Base-by-base conservation (phyloP, 1,140 invertebrate species). In the Drosophila melanica region DNA sequence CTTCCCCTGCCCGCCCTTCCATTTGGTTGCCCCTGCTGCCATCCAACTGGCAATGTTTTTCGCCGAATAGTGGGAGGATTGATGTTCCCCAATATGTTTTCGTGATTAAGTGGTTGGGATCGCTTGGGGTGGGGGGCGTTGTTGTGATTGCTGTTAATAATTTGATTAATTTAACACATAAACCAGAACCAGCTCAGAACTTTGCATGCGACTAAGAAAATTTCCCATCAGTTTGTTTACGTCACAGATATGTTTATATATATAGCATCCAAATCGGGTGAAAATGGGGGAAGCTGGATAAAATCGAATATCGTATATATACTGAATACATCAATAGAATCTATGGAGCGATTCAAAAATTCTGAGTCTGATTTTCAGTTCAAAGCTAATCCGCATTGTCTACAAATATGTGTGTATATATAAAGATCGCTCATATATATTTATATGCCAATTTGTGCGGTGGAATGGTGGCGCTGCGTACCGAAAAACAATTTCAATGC, bases 401-500 rank as follows among this genome's bases (percentile, higher is more conserved):
- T 44, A 16, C 2, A 4, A 14, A 44, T 16, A 7, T 33, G 8
- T 50, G 1, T 10, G 16, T 50, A 33, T 30, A 33, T 33, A 33
- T 33, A 12, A 27, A 27, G 0, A 8, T 33, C 30, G 20, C 0
- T 4, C 12, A 48, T 48, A 27, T 48, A 48, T 8, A 44, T 48
- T 16, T 30, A 37, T 30, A 27, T 44, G 20, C n/a, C 39, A 44
- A 57, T 57, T 44, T 57, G 20, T 44, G 23, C 20, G 41, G 37
- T 23, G 16, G 20, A 27, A 27, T 37, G 48, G 51, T 55, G 67
- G 59, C 67, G 60, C 51, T 42, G 16, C 67, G 16, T 20, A 39
- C 14, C 41, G 27, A 72, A 58, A 68, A 82, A 75, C 66, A 80
- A 85, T 84, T 79, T 64, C 81, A 85, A 74, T 80, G 81, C 33